Evolutionary conservation across 1,140 invertebrate species (phyloP), one percentile per base, ranked within the genome.

Genomic region (Gryon sp.): DNA sequence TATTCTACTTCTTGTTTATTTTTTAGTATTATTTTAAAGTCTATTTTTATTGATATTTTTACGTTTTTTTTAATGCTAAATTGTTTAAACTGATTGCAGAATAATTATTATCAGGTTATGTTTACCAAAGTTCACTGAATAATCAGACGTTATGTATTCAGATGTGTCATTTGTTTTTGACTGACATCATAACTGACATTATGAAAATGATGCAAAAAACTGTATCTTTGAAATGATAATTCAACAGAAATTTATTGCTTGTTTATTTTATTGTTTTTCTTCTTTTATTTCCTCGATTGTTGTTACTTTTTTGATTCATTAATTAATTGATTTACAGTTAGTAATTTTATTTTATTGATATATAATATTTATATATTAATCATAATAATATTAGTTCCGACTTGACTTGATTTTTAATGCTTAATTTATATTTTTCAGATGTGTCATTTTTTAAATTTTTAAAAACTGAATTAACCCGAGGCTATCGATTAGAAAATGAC

Each of bases 401-500:
- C n/a, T n/a, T n/a, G n/a, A n/a, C n/a, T n/a, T n/a, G n/a, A n/a
- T n/a, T n/a, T n/a, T n/a, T 26, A 46, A 4, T 46, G 24, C 11
- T 34, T 5, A 18, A 18, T 32, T 9, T 32, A 19, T 1, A 26
- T 24, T 60, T 76, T 80, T 8, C 19, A 87, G 86, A 66, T 38
- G 82, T 84, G 4, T 94, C 93, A 2, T 85, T 95, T 30, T 89
- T 91, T 55, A 90, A 93, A 52, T 98, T 98, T 88, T 88, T 98
- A 30, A 92, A 92, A 81, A 92, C 95, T 24, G 97, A 99, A 89
- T 88, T 99, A 73, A 97, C 95, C 2, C 90, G 97, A 79, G 95
- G 95, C 8, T 99, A 99, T 89, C 90, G 95, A 78, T 87, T 98
- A 19, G 96, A 99, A 89, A 93, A 98, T 86, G 97, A 99, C 83